Evolutionary conservation across 1,140 invertebrate genomes (phyloP), one percentile per base, ranked within the genome.

Genomic region (Augochlora pura): DNA sequence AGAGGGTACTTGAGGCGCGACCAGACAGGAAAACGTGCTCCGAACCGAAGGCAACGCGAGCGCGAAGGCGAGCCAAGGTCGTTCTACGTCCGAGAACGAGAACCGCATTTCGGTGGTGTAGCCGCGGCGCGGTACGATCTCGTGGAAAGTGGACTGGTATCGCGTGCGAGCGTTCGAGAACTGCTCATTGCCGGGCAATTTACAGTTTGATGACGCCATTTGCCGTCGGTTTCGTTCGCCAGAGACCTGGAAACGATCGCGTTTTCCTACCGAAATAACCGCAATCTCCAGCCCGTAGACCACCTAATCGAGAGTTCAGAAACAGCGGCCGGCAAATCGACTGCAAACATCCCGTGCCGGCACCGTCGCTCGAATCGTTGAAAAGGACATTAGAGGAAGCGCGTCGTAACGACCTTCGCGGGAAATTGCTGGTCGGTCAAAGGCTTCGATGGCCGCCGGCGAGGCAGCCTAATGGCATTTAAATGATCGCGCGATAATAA

Each of bases 71-170:
- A 74, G 68, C 68, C 76, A 78, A 78, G 76, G 76, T 78, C 76
- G 68, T 71, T 78, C 68, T 64, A 71, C 76, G 76, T 78, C 68
- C 76, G 76, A 78, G 66, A 72, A 57, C 76, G 76, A 78, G 66
- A 72, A 57, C 76, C 68, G 76, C 76, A 64, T 71, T 78, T 78
- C 66, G 68, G 66, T 32, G 39, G 39, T n/a, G n/a, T 32, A 18
- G 59, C 39, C 16, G 54, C 3, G 39, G 25, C 21, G 21, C 21
- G 21, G 25, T 32, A 32, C 25, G 57, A 60, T 76, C 64, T 14
- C 62, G 65, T 62, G 74, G 74, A 77, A 69, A 77, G 74, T 68
- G 18, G 65, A 12, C 21, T n/a, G 39, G 64, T 75, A 54, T 65
- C 63, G 16, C 8, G 10, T 9, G n/a, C n/a, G 57, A 14, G 8